Conservation (phyloP, 2,113 vertebrate species). For the Hipposideros armiger region DNA sequence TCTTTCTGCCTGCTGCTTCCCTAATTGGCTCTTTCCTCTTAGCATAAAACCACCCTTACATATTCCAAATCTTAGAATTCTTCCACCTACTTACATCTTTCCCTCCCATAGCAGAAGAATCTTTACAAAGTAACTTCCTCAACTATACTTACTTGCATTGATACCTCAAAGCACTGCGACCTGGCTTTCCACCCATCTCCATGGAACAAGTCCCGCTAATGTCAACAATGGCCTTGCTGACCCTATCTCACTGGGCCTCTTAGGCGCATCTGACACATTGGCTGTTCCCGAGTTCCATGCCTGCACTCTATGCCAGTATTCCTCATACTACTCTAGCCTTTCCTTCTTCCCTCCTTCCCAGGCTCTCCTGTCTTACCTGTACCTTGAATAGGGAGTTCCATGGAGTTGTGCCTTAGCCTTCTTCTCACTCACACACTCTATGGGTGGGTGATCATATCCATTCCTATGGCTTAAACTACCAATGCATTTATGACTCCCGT, state of each 20-base stretch:
- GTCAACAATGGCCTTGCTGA: background rate
- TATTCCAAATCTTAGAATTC: constrained; percentile 36
- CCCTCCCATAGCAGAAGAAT: background rate
- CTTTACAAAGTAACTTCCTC: constrained; percentile 47
- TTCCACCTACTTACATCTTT: constrained; percentile 10
- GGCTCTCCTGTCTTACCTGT: constrained; percentile 12
- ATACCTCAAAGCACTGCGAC: background rate
- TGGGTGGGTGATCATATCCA: background rate
- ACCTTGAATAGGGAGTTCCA: background rate
- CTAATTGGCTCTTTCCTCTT: background rate
- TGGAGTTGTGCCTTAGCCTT: background rate
- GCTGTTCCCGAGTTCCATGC: background rate
- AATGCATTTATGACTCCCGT: background rate
- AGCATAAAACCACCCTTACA: constrained; percentile 38
- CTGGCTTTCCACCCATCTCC: background rate
- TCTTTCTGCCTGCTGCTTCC: background rate
- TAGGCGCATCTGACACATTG: background rate
- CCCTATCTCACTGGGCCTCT: background rate
- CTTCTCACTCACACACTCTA: background rate
- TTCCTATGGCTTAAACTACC: background rate
- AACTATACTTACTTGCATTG: background rate
- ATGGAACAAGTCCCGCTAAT: background rate
- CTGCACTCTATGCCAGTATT: background rate
- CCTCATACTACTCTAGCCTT: background rate
- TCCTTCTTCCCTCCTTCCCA: background rate